Evolutionary conservation across 2,797 vertebrate genomes (phyloP).

Genomic region (Sebastes oblongus): DNA sequence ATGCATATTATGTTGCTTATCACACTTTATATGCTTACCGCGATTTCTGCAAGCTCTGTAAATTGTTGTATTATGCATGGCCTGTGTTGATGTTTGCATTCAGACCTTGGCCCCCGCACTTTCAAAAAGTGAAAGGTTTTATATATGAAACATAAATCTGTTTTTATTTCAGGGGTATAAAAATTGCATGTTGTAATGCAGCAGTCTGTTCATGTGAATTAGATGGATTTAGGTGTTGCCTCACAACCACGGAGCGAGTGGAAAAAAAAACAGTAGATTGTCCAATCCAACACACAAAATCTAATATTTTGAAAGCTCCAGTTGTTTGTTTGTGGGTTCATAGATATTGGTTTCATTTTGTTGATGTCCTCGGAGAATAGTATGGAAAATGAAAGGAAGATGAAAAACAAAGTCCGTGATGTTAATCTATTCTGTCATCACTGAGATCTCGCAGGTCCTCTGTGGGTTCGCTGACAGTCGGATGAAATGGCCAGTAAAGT

Average conservation of each 20-base stretch:
- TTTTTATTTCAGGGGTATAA: constrained; percentile 41
- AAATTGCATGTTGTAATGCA: background rate
- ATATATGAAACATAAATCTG: constrained; percentile 32
- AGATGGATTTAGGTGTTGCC: constrained; percentile 30
- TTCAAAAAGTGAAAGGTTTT: constrained; percentile 20
- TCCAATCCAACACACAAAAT: constrained; percentile 48
- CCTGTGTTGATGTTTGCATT: constrained; percentile 35
- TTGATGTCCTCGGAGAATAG: constrained; percentile 59
- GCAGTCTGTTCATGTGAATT: constrained; percentile 29
- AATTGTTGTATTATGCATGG: constrained; percentile 36
- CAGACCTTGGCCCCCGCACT: background rate
- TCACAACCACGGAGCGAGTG: constrained; percentile 2
- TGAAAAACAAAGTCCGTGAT: constrained; percentile 75
- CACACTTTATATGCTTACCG: constrained; percentile 36
- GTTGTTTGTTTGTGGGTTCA: constrained; percentile 53
- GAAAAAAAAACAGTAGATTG: constrained; percentile 32
- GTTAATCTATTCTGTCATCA: constrained; percentile 77
- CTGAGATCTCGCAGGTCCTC: constrained; percentile 66
- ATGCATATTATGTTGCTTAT: constrained; percentile 61
- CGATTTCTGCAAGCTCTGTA: constrained; percentile 55
- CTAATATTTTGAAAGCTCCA: constrained; percentile 59
- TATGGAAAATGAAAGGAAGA: constrained; percentile 67
- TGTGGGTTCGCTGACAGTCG: constrained; percentile 62
- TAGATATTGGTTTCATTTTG: constrained; percentile 72
- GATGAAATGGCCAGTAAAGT: constrained; percentile 75